Conservation (phyloP, 1,140 invertebrate genomes). For the Arctopsyche grandis region DNA sequence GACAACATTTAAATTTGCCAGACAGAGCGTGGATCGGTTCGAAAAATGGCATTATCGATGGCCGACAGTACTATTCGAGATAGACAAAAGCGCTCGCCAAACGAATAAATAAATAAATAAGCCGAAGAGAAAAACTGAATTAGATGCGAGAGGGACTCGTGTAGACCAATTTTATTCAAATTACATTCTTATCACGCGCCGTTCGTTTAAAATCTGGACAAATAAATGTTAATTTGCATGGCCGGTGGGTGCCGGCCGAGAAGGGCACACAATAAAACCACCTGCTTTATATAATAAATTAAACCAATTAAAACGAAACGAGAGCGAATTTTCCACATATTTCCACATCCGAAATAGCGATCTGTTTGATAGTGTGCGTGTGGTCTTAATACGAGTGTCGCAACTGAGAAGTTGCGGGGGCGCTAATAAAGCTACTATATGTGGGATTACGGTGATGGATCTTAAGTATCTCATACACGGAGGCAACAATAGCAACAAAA, state of each 20-base stretch:
- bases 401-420: too few species aligned
- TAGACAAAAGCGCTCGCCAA: not conserved
- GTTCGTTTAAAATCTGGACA: slow-evolving; percentile 4
- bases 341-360: too few species aligned
- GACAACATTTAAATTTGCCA: not conserved
- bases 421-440: too few species aligned
- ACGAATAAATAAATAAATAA: not conserved
- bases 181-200: not conserved
- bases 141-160: not conserved
- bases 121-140: not conserved
- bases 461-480: too few species aligned
- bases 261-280: not conserved
- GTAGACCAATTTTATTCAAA: slow-evolving; percentile 21
- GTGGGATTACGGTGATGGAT: too few species aligned
- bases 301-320: slow-evolving; percentile 23
- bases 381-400: too few species aligned
- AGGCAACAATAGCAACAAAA: too few species aligned
- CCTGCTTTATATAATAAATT: slow-evolving; percentile 30
- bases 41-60: not conserved
- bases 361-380: too few species aligned
- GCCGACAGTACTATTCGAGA: not conserved
- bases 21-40: not conserved
- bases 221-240: slow-evolving; percentile 21
- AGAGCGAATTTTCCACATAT: not conserved
- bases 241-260: not conserved